A percentile compares a stretch with the other conserved stretches of the same genome.
phyloP scores from a whole-genome alignment of 2,888 invertebrate genomes.

The Cheilosia soror region DNA sequence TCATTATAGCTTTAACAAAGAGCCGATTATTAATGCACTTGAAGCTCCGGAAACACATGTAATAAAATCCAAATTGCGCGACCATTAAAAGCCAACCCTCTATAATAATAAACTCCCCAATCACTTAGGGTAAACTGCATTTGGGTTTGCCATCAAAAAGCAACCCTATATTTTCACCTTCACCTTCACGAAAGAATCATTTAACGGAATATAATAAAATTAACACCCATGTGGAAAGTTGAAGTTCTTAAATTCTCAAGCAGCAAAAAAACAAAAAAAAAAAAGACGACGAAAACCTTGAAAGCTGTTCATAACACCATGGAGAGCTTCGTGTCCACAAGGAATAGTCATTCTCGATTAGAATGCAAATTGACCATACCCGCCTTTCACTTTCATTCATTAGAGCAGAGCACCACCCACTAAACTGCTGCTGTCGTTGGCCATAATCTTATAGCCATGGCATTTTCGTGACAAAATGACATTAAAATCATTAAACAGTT shows the following conservation, averaged over 20 bases:
- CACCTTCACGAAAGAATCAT: constrained; percentile 41
- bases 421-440: background rate
- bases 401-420: constrained; percentile 1
- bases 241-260: constrained; percentile 38
- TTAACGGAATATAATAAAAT: constrained; percentile 69
- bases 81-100: constrained; percentile 29
- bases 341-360: constrained; percentile 68
- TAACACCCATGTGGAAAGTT: constrained; percentile 60
- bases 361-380: constrained; percentile 67
- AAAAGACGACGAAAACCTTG: constrained; percentile 30
- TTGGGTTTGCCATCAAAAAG: constrained; percentile 7
- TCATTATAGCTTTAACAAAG: background rate
- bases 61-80: constrained; percentile 38
- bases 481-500: constrained; percentile 72
- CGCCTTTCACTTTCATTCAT: constrained; percentile 34
- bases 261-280: background rate
- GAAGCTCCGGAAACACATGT: constrained; percentile 1
- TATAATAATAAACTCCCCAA: constrained; percentile 3
- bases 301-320: constrained; percentile 39
- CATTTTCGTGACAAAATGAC: constrained; percentile 64
- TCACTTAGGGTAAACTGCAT: constrained; percentile 4
- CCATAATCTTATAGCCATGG: background rate
- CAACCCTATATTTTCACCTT: constrained; percentile 50
- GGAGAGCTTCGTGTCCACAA: constrained; percentile 48
- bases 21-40: constrained; percentile 24